Percentiles rank a stretch among this genome's conserved stretches.
phyloP scores from a whole-genome alignment of 2,797 vertebrate species.

The Myotis daubentonii region DNA sequence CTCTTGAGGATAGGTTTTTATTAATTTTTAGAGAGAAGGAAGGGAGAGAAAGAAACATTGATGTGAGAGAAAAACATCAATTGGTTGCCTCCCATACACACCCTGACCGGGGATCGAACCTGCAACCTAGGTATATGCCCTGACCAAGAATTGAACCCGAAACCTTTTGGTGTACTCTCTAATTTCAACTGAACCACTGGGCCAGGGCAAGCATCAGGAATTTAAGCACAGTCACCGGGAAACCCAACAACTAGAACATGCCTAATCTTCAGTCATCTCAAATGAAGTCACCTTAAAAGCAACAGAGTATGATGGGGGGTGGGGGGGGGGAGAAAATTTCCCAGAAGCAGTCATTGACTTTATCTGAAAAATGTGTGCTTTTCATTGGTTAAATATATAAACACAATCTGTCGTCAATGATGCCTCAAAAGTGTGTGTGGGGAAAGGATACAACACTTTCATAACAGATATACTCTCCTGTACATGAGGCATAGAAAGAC shows the following conservation, averaged over 20 bases:
- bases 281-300: neutral
- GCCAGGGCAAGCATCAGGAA: neutral
- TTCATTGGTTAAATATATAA: neutral
- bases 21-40: neutral
- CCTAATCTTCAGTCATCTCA: neutral
- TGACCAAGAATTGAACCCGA: neutral
- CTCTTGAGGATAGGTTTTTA: neutral
- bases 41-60: neutral
- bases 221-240: neutral
- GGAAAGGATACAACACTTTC: neutral
- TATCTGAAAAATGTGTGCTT: slow-evolving; percentile 18
- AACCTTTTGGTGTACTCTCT: neutral
- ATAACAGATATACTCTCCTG: neutral
- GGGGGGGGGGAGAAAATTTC: neutral
- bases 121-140: neutral
- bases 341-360: neutral
- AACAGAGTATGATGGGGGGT: neutral
- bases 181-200: neutral
- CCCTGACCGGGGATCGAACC: neutral
- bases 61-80: neutral
- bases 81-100: neutral
- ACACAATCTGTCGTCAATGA: neutral
- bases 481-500: neutral
- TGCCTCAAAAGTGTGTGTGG: neutral
- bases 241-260: neutral